Percentiles rank a stretch among this genome's conserved stretches.
These are phyloP conservation scores for Rhamnusium bicolor DNA, from an alignment of 2,888 invertebrate genomes.

Conservation along the genomic window DNA sequence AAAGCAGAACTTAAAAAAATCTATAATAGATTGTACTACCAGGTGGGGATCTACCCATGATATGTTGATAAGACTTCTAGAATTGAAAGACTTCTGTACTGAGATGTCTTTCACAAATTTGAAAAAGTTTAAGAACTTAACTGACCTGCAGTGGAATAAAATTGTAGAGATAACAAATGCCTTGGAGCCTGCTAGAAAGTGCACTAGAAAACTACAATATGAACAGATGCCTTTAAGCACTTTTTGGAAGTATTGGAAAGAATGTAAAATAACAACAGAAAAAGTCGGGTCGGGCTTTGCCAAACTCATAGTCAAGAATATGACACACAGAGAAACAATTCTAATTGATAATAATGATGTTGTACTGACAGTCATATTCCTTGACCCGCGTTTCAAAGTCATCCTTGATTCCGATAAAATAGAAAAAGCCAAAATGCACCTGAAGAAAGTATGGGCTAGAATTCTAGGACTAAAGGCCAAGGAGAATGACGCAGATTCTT, in stretches of 20 bases:
- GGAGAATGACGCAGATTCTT: neutral
- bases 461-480: conserved; percentile 29
- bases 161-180: neutral
- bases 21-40: conserved; percentile 23
- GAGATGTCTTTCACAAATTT: conserved; percentile 8
- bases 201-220: conserved; percentile 9
- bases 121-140: conserved; percentile 3
- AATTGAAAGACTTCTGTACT: conserved; percentile 14
- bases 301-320: conserved; percentile 4
- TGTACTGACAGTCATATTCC: conserved; percentile 23
- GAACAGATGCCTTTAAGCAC: conserved; percentile 3
- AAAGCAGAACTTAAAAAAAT: conserved; percentile 26
- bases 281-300: conserved; percentile 7
- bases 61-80: conserved; percentile 1
- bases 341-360: conserved; percentile 20
- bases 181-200: conserved; percentile 9
- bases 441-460: conserved; percentile 24
- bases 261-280: conserved; percentile 8
- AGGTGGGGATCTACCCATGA: conserved; percentile 22
- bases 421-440: conserved; percentile 26
- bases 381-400: conserved; percentile 26
- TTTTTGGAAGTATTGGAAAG: conserved; percentile 6
- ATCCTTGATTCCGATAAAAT: conserved; percentile 14
- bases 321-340: conserved; percentile 12
- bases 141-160: conserved; percentile 2